Evolutionary conservation across 2,888 invertebrate species (phyloP).

Genomic region (Synanthedon vespiformis): DNA sequence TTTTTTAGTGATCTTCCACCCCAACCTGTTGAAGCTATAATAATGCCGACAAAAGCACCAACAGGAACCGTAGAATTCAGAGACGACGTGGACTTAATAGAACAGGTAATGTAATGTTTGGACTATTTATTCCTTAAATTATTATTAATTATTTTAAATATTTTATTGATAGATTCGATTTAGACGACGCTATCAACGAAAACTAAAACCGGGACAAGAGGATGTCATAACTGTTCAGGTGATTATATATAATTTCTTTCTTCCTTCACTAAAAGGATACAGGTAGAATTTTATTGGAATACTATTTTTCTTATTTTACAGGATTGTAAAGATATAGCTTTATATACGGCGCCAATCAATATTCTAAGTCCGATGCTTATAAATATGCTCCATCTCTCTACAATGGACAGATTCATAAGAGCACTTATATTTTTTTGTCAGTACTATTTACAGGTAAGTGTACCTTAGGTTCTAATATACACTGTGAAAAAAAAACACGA

Average conservation of each 20-base stretch:
- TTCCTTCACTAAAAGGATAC: background rate
- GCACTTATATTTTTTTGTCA: slow-evolving; percentile 74
- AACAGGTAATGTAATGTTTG: slow-evolving; percentile 42
- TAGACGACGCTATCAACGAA: slow-evolving; percentile 70
- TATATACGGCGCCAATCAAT: slow-evolving; percentile 64
- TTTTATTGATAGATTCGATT: slow-evolving; percentile 61
- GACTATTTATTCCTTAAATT: background rate
- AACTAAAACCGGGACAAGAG: slow-evolving; percentile 58
- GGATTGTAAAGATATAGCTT: slow-evolving; percentile 64
- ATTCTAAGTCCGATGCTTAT: slow-evolving; percentile 71
- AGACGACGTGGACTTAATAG: slow-evolving; percentile 65
- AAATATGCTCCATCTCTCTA: slow-evolving; percentile 68
- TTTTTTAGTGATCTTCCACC: slow-evolving; percentile 41
- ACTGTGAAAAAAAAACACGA: too few relatives aligned
- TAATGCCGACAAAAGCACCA: slow-evolving; percentile 39
- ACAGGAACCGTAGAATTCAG: slow-evolving; percentile 60
- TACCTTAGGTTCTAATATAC: background rate
- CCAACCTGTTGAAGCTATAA: slow-evolving; percentile 30
- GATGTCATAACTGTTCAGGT: slow-evolving; percentile 69
- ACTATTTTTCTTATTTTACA: slow-evolving; percentile 17
- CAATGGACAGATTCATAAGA: slow-evolving; percentile 73
- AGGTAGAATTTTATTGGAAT: background rate
- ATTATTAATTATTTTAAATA: background rate
- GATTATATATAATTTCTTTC: background rate
- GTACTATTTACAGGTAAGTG: slow-evolving; percentile 72